These are phyloP conservation scores for Phrynocephalus versicolor DNA, from an alignment of 2,113 vertebrate species.

Conservation along the genomic window DNA sequence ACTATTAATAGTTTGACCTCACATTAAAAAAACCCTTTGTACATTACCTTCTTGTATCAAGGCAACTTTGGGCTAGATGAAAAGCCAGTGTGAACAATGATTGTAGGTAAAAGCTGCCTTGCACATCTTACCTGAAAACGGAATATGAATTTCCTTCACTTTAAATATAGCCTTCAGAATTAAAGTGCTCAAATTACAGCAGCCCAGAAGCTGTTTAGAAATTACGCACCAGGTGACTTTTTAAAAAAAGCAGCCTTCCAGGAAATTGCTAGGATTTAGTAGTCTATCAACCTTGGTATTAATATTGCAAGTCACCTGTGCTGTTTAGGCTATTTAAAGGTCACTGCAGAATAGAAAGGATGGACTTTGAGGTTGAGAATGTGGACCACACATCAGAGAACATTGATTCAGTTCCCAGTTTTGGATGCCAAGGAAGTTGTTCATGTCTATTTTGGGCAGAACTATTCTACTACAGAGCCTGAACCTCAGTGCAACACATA, in stretches of 20 bases:
- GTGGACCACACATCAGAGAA: neutral
- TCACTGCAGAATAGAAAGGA: neutral
- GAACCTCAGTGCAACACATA: too few relatives aligned
- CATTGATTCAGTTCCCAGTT: neutral
- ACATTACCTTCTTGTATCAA: neutral
- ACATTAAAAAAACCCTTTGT: neutral
- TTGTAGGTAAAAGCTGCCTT: neutral
- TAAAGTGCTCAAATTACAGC: neutral
- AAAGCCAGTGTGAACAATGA: constrained; percentile 6
- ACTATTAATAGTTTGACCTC: constrained; percentile 18
- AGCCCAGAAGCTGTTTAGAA: neutral
- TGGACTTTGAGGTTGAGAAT: neutral
- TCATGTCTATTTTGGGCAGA: neutral
- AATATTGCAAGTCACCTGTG: neutral
- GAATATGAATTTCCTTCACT: neutral
- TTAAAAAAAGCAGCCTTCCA: too few relatives aligned
- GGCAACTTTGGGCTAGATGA: neutral
- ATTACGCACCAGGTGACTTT: neutral
- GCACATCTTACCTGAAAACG: neutral
- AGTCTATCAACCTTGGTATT: neutral
- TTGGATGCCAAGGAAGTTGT: neutral
- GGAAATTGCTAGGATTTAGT: neutral
- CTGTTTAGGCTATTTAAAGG: neutral
- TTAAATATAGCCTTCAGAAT: neutral
- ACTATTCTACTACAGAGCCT: neutral